Conservation (phyloP, 2,888 invertebrate species). For the Octodonta nipae region DNA sequence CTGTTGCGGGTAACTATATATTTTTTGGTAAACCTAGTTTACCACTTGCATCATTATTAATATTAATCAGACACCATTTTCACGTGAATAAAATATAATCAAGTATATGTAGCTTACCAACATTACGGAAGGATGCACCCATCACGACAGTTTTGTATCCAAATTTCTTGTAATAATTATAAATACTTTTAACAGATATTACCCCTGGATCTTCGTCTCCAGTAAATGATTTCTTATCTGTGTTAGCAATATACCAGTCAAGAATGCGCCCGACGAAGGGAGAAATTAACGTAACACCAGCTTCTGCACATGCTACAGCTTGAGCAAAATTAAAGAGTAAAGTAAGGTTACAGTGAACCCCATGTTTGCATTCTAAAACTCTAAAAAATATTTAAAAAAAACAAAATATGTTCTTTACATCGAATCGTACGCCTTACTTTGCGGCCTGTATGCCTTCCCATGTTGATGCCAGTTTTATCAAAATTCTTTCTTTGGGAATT, state of each 20-base stretch:
- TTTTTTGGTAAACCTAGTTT: no score
- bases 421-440: no score
- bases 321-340: constrained; percentile 89
- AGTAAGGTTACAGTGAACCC: constrained; percentile 96
- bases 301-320: constrained; percentile 96
- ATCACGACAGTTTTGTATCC: constrained; percentile 94
- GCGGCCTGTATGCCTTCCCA: constrained; percentile 99
- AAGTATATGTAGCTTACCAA: no score
- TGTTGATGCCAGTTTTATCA: constrained; percentile 95
- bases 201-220: constrained; percentile 91
- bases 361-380: constrained; percentile 77
- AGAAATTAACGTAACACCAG: constrained; percentile 92
- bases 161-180: constrained; percentile 98
- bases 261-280: constrained; percentile 98
- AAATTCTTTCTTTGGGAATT: constrained; percentile 78
- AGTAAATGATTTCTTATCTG: constrained; percentile 68
- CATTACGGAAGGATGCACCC: constrained; percentile 98
- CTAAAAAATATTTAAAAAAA: no score
- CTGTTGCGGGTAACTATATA: no score
- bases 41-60: no score
- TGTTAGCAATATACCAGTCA: constrained; percentile 90
- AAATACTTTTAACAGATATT: constrained; percentile 83
- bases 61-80: no score
- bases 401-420: no score
- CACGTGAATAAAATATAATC: no score